Base-by-base conservation (phyloP, 2,888 invertebrate genomes). In the Leptinotarsa tumamoca region DNA sequence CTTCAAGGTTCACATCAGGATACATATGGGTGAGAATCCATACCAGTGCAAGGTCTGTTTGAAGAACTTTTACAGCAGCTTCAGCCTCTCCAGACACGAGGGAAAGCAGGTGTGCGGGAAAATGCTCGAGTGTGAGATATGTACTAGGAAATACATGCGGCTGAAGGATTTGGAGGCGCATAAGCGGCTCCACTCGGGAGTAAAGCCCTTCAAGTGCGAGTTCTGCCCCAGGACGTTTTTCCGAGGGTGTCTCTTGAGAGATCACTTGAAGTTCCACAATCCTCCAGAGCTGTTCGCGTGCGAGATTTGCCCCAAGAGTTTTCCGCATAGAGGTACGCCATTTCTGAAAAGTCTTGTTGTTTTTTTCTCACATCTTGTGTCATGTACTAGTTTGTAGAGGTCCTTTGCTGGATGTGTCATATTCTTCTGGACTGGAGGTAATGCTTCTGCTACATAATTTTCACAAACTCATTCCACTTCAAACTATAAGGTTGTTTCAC, bases 161-260 rank as follows among this genome's bases (percentile, higher is more conserved):
- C 14, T 23, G 58, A 58, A 58, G 15, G 58, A 58, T 58, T 15
- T 58, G 21, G 58, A 58, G 23, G 58, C 58, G 23, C 58, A 58
- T 15, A 23, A 15, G 58, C 14, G 58, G 4, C 58, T 58, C 17
- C 58, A 58, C 58, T 58, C 58, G 15, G 58, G 58, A 3, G 23
- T 21, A 21, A 58, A 58, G 21, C 58, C 58, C 4, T 58, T 58
- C 58, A 21, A 58, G 21, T 58, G 58, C 58, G 21, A 58, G 58
- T 58, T 58, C 21, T 58, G 58, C 15, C 58, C 58, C 4, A 58
- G 58, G 58, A 23, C 58, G 13, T 58, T 58, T 23, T 58, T 14
- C 14, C 58, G 58, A 3, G 21, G 15, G 23, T 58, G 58, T 4
- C 58, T 58, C 4, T 4, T 58, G 21, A 58, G 21, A 14, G 58